These are phyloP conservation scores for Nanorana parkeri DNA, from an alignment of 2,113 vertebrate species.

Conservation along the genomic window DNA sequence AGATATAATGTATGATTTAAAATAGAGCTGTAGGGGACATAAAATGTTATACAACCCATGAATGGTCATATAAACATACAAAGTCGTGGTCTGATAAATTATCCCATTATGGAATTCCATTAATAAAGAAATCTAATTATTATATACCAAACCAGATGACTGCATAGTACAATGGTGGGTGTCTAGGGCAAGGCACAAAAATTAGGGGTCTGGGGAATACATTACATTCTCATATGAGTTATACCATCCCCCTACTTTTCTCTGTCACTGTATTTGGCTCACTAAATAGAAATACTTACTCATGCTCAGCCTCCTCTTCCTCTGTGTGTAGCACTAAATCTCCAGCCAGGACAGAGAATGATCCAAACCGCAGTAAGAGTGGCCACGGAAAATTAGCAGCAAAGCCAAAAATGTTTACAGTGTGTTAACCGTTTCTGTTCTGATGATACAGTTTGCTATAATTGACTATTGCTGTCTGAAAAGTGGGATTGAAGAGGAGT, in stretches of 20 bases:
- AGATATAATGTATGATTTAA: no score
- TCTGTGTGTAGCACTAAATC: conserved; percentile 44
- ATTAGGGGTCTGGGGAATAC: conserved; percentile 31
- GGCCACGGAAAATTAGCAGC: conserved; percentile 20
- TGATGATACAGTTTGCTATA: not conserved
- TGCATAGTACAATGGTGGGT: conserved; percentile 9
- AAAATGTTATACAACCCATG: no score
- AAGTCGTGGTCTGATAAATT: not conserved
- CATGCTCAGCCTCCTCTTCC: conserved; percentile 55
- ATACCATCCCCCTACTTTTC: conserved; percentile 37
- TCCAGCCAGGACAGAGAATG: conserved; percentile 39
- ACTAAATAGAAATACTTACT: conserved; percentile 52
- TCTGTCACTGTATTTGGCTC: conserved; percentile 53
- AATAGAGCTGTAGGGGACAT: not conserved
- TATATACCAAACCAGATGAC: not conserved
- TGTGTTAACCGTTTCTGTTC: conserved; percentile 41
- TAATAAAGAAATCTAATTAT: not conserved
- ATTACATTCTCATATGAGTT: conserved; percentile 49
- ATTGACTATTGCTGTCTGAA: no score
- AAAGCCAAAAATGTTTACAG: conserved; percentile 20
- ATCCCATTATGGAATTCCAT: not conserved
- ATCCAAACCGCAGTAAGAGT: conserved; percentile 49
- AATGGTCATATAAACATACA: not conserved
- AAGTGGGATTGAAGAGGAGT: no score
- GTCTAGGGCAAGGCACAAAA: not conserved